Evolutionary conservation across 2,113 vertebrate species (phyloP).

Genomic region (Heteronetta atricapilla): DNA sequence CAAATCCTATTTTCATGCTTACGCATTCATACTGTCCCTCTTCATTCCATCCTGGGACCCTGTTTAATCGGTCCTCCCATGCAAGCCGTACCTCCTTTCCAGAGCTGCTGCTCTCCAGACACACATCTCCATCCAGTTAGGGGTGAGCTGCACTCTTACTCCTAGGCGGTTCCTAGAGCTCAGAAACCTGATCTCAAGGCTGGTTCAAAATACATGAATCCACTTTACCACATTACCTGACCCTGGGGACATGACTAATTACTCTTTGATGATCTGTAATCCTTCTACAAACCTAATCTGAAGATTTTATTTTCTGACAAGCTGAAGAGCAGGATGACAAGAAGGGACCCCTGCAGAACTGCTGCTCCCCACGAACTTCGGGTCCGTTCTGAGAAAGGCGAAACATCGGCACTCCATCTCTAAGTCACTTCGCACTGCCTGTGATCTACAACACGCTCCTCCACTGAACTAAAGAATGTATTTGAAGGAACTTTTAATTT

Average conservation of each 20-base stretch:
- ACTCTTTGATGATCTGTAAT: neutral
- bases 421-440: neutral
- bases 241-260: neutral
- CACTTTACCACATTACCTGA: neutral
- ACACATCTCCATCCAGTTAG: neutral
- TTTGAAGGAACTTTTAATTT: constrained; percentile 8
- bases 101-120: neutral
- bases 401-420: neutral
- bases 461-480: constrained; percentile 12
- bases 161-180: neutral
- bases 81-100: neutral
- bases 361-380: constrained; percentile 1
- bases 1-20: neutral
- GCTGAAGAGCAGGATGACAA: neutral
- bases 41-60: neutral
- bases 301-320: neutral
- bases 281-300: neutral
- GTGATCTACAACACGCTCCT: neutral
- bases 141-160: neutral
- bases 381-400: neutral
- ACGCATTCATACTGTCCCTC: neutral
- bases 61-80: fast-evolving
- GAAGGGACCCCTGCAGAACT: neutral
- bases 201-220: neutral
- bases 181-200: neutral